Evolutionary conservation across 2,888 invertebrate species (phyloP).

Genomic region (Aquatica leii): DNA sequence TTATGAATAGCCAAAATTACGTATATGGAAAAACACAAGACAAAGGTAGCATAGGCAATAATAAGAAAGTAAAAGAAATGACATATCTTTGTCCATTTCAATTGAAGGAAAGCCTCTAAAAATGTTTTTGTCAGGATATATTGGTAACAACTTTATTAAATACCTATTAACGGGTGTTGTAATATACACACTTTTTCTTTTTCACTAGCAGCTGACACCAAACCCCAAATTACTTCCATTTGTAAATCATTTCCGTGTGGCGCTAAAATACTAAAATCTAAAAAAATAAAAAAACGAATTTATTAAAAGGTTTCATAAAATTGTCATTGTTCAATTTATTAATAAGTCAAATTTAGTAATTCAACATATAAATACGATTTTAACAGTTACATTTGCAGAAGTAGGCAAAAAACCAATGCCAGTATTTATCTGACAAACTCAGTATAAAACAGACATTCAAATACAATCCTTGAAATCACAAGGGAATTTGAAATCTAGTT

Average conservation of each 20-base stretch:
- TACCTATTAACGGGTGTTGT: conserved; percentile 61
- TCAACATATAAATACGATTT: too few species aligned
- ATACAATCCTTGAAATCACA: too few species aligned
- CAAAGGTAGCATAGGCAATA: conserved; percentile 57
- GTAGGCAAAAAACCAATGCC: too few species aligned
- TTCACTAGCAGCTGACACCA: conserved; percentile 57
- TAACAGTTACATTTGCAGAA: too few species aligned
- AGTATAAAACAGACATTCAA: too few species aligned
- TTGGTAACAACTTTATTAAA: not conserved
- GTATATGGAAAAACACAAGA: conserved; percentile 58
- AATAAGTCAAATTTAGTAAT: too few species aligned
- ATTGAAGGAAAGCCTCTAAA: conserved; percentile 59
- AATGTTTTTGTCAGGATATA: conserved; percentile 20
- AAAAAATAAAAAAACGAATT: conserved; percentile 7
- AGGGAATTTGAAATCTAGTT: too few species aligned
- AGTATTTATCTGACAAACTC: too few species aligned
- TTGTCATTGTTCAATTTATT: too few species aligned
- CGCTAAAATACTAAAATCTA: conserved; percentile 58
- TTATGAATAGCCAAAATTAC: conserved; percentile 47
- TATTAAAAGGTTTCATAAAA: too few species aligned
- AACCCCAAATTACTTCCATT: conserved; percentile 60
- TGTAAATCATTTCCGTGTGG: conserved; percentile 56
- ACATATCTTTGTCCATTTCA: conserved; percentile 64
- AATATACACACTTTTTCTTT: conserved; percentile 58
- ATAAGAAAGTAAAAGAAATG: conserved; percentile 62